phyloP scores from a whole-genome alignment of 2,113 vertebrate genomes.

The Aldabrachelys gigantea region DNA sequence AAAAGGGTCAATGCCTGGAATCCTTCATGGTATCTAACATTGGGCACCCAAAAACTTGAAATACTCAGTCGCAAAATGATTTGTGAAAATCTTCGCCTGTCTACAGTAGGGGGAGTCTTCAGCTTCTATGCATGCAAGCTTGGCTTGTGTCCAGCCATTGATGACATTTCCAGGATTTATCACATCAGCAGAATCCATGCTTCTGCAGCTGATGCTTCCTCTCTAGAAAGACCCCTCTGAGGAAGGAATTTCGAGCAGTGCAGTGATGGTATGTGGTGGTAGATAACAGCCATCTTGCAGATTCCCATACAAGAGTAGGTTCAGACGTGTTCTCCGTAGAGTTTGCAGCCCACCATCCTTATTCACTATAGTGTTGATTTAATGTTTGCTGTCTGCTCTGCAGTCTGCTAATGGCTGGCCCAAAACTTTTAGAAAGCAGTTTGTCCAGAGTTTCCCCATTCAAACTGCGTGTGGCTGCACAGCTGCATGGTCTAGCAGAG shows the following conservation, averaged over 20 bases:
- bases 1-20: too few relatives aligned
- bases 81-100: conserved; percentile 14
- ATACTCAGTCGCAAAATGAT: neutral
- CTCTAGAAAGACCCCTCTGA: neutral
- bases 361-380: neutral
- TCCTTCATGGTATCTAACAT: too few relatives aligned
- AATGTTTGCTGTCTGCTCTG: neutral
- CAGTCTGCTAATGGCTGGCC: neutral
- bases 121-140: neutral
- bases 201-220: neutral
- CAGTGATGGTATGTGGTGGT: too few relatives aligned
- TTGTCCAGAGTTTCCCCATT: neutral
- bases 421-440: neutral
- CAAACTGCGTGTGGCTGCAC: neutral
- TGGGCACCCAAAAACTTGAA: too few relatives aligned
- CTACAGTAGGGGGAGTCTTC: neutral
- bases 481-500: neutral
- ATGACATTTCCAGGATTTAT: neutral
- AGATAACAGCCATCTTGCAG: too few relatives aligned
- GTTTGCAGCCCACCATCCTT: neutral
- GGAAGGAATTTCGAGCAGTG: neutral
- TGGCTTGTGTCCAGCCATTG: neutral
- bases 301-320: neutral
- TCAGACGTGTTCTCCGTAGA: neutral
- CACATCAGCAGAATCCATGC: neutral